Evolutionary conservation across 2,113 vertebrate genomes (phyloP).

Genomic region (Mungos mungo): DNA sequence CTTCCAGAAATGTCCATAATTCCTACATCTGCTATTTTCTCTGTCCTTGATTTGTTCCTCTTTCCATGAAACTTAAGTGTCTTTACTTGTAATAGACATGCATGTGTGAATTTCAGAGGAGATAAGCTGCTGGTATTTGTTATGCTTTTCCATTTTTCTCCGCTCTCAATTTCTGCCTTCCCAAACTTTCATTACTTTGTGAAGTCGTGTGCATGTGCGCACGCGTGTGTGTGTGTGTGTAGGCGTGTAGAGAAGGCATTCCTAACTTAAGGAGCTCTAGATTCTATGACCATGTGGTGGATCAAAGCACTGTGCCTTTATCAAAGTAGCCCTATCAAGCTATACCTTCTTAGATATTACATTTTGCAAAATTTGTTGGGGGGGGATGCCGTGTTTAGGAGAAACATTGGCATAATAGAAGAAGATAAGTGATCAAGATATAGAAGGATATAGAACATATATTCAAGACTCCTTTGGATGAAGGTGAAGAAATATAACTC

Average conservation of each 20-base stretch:
- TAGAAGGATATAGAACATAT: background rate
- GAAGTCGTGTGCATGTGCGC: background rate
- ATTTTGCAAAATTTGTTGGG: background rate
- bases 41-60: background rate
- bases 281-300: background rate
- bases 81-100: background rate
- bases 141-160: background rate
- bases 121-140: background rate
- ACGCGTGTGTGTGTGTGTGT: accelerated
- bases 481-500: background rate
- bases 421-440: background rate
- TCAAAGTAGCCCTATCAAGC: background rate
- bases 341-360: background rate
- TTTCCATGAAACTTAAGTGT: background rate
- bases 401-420: background rate
- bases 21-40: background rate
- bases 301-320: background rate
- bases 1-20: too few relatives aligned
- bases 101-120: background rate
- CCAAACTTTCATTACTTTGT: background rate
- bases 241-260: background rate
- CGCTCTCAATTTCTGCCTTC: background rate
- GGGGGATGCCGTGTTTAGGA: background rate
- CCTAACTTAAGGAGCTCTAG: background rate
- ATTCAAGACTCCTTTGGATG: background rate